phyloP scores from a whole-genome alignment of 2,888 invertebrate genomes.

The Lepidocyrtoides sp. region DNA sequence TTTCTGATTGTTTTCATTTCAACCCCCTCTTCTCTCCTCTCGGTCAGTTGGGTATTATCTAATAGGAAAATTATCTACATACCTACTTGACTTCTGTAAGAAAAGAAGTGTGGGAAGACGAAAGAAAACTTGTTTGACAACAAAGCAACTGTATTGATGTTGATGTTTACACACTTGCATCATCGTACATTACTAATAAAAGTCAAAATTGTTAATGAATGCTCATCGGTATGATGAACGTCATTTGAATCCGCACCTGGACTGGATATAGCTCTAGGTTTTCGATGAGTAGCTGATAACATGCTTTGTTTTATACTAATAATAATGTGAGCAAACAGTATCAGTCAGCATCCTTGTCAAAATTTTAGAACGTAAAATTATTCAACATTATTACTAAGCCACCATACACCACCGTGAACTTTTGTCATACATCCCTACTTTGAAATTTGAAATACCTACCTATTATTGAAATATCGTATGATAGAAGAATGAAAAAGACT shows the following conservation, averaged over 20 bases:
- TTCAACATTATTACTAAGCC: not conserved
- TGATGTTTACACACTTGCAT: slow-evolving; percentile 1
- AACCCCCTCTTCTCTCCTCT: too few relatives aligned
- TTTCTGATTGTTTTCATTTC: not conserved
- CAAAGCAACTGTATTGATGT: not conserved
- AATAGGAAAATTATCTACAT: not conserved
- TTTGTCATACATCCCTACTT: slow-evolving; percentile 62
- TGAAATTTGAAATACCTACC: not conserved
- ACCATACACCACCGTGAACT: slow-evolving; percentile 26
- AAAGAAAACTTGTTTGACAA: slow-evolving; percentile 61
- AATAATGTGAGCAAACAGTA: slow-evolving; percentile 37
- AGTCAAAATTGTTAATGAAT: slow-evolving; percentile 47
- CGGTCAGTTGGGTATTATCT: not conserved
- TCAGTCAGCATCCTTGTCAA: slow-evolving; percentile 2
- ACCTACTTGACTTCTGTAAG: not conserved
- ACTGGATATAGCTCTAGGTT: not conserved
- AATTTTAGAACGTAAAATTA: not conserved
- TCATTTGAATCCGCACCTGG: not conserved
- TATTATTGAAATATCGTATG: too few relatives aligned
- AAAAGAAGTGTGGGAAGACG: slow-evolving; percentile 46
- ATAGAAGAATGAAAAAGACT: too few relatives aligned
- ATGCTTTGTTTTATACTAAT: not conserved
- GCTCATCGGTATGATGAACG: slow-evolving; percentile 48
- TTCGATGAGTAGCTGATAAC: not conserved
- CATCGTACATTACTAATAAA: not conserved